Base-by-base conservation (phyloP, 2,113 vertebrate genomes). In the Paraplagusia blochii region DNA sequence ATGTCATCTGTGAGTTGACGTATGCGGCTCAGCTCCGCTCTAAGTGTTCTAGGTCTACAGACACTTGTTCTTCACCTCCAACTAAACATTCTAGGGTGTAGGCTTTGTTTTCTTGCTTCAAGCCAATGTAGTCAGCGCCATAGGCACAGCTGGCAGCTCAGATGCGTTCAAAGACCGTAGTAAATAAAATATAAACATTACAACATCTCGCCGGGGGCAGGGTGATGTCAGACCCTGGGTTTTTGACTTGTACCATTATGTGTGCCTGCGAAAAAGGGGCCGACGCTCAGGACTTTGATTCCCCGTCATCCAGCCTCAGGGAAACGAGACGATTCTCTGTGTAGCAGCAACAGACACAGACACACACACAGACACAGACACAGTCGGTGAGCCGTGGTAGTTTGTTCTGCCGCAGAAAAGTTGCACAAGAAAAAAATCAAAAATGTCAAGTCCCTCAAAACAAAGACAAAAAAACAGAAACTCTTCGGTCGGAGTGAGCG, bases 271-370 rank as follows among this genome's bases (percentile, higher is more conserved):
- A 29, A 29, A 29, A 29, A n/a, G n/a, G 22, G 69, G 47, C 40
- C 70, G 75, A 64, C 54, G 19, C 50, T 9, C 44, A 39, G 19
- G 22, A 48, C 62, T 82, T 80, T 78, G 66, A 80, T 72, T 69
- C 50, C 52, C 53, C 66, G 53, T 62, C 47, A 19, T 70, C 65
- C 70, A 66, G 22, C 64, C 33, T 8, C 69, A 64, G 68, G 48
- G 46, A 6, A 53, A 48, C 69, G 57, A 69, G 58, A 75, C 74
- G 76, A 74, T 74, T 70, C 53, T 39, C 60, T 56, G 15, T 69
- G 66, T 15, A 56, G 54, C 40, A 51, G n/a, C 1, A 0, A 67
- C 50, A 47, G 48, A 50, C 63, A 57, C 58, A 56, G 48, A 18
- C 52, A 29, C 15, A 36, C 9, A 56, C 35, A 19, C 57, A 33